Conservation (phyloP, 2,888 invertebrate species). For the Keiferia lycopersicella region DNA sequence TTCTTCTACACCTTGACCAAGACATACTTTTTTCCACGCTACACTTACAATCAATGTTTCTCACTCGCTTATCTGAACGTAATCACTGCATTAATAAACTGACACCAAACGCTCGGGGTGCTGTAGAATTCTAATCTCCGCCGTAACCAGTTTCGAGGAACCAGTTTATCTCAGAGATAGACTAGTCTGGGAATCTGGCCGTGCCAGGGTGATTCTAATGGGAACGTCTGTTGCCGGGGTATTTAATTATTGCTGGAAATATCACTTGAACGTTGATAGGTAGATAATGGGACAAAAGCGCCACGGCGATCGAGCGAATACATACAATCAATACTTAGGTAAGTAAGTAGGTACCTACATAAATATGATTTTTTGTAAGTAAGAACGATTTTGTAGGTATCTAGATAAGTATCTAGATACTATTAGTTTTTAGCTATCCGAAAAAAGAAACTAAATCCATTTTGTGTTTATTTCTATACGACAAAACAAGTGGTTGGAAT, state of each 20-base stretch:
- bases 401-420: no score
- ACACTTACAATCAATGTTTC: constrained; percentile 14
- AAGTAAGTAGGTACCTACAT: no score
- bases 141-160: constrained; percentile 18
- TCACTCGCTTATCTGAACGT: constrained; percentile 26
- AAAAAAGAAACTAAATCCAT: no score
- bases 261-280: neutral
- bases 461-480: no score
- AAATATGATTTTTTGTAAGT: no score
- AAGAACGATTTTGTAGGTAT: no score
- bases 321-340: no score
- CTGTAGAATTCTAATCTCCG: constrained; percentile 18
- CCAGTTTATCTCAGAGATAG: constrained; percentile 19
- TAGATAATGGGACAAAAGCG: neutral
- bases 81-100: constrained; percentile 27
- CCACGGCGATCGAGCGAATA: neutral
- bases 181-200: constrained; percentile 9
- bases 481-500: no score
- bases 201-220: constrained; percentile 2
- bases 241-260: constrained; percentile 3
- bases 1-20: neutral
- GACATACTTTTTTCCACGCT: constrained; percentile 9
- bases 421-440: no score
- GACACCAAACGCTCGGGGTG: constrained; percentile 17
- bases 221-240: neutral